Percentiles rank a stretch among this genome's conserved stretches.
These are phyloP conservation scores for Protaetia brevitarsis DNA, from an alignment of 1,140 invertebrate genomes.

Conservation along the genomic window DNA sequence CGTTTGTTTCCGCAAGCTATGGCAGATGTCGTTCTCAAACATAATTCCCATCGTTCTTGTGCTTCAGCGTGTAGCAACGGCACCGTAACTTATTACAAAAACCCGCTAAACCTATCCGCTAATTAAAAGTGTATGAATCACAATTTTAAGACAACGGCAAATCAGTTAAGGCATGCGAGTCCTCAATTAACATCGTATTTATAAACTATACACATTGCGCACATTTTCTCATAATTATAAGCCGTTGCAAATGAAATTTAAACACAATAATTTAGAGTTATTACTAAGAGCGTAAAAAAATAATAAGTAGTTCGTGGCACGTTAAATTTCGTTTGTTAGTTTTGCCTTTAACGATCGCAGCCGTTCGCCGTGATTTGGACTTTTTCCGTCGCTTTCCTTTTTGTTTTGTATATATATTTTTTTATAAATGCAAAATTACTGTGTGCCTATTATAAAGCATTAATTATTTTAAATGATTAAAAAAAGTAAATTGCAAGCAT, in stretches of 20 bases:
- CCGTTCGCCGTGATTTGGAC: neutral
- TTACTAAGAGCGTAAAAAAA: constrained; percentile 2
- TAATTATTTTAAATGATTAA: too few relatives aligned
- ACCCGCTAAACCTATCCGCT: constrained; percentile 23
- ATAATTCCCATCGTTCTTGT: constrained; percentile 6
- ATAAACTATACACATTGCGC: constrained; percentile 17
- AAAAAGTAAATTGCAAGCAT: too few relatives aligned
- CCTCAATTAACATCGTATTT: constrained; percentile 18
- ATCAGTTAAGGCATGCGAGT: constrained; percentile 10
- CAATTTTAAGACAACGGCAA: constrained; percentile 21
- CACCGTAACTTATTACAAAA: constrained; percentile 22
- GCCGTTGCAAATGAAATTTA: constrained; percentile 22
- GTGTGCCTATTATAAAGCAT: neutral
- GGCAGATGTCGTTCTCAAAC: constrained; percentile 13
- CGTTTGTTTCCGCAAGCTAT: too few relatives aligned
- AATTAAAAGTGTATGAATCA: constrained; percentile 22
- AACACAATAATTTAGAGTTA: constrained; percentile 22
- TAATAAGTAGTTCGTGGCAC: constrained; percentile 10
- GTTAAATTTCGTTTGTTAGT: constrained; percentile 4
- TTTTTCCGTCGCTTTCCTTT: neutral
- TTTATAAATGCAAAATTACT: neutral
- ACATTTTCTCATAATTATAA: constrained; percentile 23
- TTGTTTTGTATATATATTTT: neutral
- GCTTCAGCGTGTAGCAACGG: neutral
- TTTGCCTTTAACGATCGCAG: neutral